Evolutionary conservation across 2,888 invertebrate genomes (phyloP), one percentile per base, ranked within the genome.

Genomic region (Lepidocyrtinus sp.): DNA sequence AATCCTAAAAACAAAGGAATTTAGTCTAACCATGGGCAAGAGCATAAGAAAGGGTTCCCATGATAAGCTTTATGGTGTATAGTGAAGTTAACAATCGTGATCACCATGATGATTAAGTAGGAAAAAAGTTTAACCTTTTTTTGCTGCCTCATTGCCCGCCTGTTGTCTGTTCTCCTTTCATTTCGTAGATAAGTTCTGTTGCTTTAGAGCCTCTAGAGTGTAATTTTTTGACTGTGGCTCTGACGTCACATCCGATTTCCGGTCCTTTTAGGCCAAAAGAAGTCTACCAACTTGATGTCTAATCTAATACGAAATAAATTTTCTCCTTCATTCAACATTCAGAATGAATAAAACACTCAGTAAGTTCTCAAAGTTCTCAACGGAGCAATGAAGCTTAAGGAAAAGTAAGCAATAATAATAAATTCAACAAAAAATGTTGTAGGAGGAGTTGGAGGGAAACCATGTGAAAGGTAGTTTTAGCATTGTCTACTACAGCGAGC

Each of bases 211-310:
- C 19, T 24, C 5, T 12, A 26, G 5, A 65, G 21, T 12, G 36
- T 15, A 26, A n/a, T 26, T 24, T 69, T 71, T 62, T 78, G 55
- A 68, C 64, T 25, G 22, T 24, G 74, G 78, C 78, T 75, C 75
- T 75, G 75, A 85, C 85, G 85, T 85, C 85, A 85, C 77, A 83
- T 85, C 85, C 85, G 82, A 85, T 83, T 83, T 85, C 85, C 85
- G 83, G 82, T 36, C 36, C 36, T 36, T 36, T 36, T 36, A 36
- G 36, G 12, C 83, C 79, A 72, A 61, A 69, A 69, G 26, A 46
- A 62, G 46, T 19, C n/a, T 46, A 45, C 9, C 46, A 50, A 36
- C 36, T 19, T 46, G 12, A 22, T 15, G 21, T n/a, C 46, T 69
- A 26, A 46, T 22, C 26, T 21, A 3, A 25, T 50, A 25, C 22